Evolutionary conservation across 2,113 vertebrate species (phyloP).

Genomic region (Ivindomyrus marchei): DNA sequence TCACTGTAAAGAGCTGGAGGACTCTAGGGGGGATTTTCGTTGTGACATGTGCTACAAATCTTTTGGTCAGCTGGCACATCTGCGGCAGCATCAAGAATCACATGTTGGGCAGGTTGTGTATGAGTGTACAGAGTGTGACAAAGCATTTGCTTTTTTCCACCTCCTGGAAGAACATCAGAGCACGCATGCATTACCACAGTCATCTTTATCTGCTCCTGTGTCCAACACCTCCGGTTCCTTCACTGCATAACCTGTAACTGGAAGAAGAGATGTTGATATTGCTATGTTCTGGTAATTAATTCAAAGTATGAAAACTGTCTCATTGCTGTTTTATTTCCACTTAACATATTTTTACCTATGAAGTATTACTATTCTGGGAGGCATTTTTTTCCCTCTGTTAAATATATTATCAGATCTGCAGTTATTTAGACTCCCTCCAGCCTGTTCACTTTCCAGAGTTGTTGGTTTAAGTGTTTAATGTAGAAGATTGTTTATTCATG

Average conservation of each 20-base stretch:
- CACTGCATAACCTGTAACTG: slow-evolving; percentile 18
- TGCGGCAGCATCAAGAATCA: slow-evolving; percentile 60
- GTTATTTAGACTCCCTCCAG: background rate
- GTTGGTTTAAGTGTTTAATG: background rate
- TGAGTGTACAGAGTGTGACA: slow-evolving; percentile 69
- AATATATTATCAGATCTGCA: background rate
- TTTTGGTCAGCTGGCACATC: slow-evolving; percentile 45
- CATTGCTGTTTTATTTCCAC: background rate
- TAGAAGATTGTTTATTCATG: background rate
- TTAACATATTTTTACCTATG: background rate
- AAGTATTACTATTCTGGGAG: slow-evolving; percentile 1
- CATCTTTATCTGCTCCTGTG: slow-evolving; percentile 11
- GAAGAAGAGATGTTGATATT: background rate
- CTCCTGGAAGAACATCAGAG: slow-evolving; percentile 62
- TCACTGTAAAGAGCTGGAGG: slow-evolving; percentile 38
- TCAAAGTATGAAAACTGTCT: background rate
- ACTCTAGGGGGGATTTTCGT: slow-evolving; percentile 40
- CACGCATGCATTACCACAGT: slow-evolving; percentile 40
- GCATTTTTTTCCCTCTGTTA: background rate
- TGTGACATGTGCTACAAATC: slow-evolving; percentile 70
- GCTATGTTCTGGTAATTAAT: background rate
- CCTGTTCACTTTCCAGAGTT: background rate
- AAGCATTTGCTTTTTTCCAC: slow-evolving; percentile 65
- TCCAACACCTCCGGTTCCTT: slow-evolving; percentile 15
- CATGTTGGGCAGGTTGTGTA: slow-evolving; percentile 66